Base-by-base conservation (phyloP, 1,140 invertebrate species). In the Colletes latitarsis region DNA sequence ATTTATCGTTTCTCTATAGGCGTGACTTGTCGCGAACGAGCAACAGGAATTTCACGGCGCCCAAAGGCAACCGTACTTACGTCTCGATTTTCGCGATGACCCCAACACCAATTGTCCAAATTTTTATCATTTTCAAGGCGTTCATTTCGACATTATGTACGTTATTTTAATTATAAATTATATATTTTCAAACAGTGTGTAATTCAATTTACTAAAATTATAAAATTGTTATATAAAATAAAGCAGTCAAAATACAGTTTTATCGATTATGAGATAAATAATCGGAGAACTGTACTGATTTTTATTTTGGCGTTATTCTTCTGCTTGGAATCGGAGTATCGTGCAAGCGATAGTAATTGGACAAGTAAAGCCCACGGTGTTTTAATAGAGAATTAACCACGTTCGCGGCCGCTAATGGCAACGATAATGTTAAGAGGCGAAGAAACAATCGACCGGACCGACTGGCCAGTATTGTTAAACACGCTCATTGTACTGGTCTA, bases 401-500 rank as follows among this genome's bases (percentile, higher is more conserved):
- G 21, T 72, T 77, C 77, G 58, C 49, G 17, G 30, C 62, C n/a
- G 77, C 41, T 73, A 82, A 82, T 81, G 76, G 67, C 69, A 77
- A 88, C 77, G 77, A 82, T 88, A 88, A 86, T 67, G 79, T 71
- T 84, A 79, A 62, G 19, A 39, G 58, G 55, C 62, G 84, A 46
- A 30, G 62, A 88, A 90, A 90, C 89, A 90, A 90, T 90, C 75
- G 89, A 89, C 82, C 63, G 41, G 83, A 89, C 84, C 85, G 81
- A 71, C 39, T 68, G 60, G 67, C 78, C 30, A 15, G 77, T 89
- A 87, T 91, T 88, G 73, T 81, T 84, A 91, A 91, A 91, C 88
- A 90, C 76, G 81, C 69, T 87, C 88, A 91, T 91, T 91, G 90
- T 91, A 82, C 87, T 72, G 76, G 78, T 70, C 85, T 87, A 91